A percentile compares a stretch with the other conserved stretches of the same genome.
Evolutionary conservation across 2,888 invertebrate genomes (phyloP).

Genomic region (Parnassius smintheus): DNA sequence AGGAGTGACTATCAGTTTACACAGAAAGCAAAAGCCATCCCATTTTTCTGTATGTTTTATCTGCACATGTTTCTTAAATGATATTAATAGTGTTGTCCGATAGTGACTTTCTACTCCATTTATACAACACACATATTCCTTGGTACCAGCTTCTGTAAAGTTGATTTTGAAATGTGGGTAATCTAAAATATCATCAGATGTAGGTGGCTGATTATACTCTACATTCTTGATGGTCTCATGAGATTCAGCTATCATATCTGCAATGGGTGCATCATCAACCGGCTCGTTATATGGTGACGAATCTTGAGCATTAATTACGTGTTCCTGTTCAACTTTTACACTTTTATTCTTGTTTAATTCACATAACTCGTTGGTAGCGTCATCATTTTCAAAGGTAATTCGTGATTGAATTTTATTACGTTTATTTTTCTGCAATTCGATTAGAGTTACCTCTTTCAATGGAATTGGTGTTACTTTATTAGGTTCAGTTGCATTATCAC

Average conservation of each 20-base stretch:
- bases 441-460: constrained; percentile 7
- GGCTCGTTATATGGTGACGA: not conserved
- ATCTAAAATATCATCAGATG: constrained; percentile 35
- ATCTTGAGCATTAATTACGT: constrained; percentile 28
- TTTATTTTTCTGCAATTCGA: constrained; percentile 19
- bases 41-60: constrained; percentile 67
- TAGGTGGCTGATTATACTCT: not conserved
- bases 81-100: constrained; percentile 62
- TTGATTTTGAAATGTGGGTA: constrained; percentile 64
- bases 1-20: constrained; percentile 68
- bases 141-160: constrained; percentile 49
- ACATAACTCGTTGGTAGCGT: constrained; percentile 38
- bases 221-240: not conserved
- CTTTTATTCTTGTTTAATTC: constrained; percentile 26
- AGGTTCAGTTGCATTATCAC: constrained; percentile 22
- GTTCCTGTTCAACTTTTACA: constrained; percentile 30
- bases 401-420: constrained; percentile 49
- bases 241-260: not conserved
- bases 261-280: not conserved
- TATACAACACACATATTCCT: constrained; percentile 69
- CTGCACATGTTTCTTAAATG: constrained; percentile 71
- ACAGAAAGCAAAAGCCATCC: constrained; percentile 79
- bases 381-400: constrained; percentile 62
- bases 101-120: constrained; percentile 62
- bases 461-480: not conserved